Conservation (phyloP, 2,888 invertebrate genomes). For the Conchocele bisecta region DNA sequence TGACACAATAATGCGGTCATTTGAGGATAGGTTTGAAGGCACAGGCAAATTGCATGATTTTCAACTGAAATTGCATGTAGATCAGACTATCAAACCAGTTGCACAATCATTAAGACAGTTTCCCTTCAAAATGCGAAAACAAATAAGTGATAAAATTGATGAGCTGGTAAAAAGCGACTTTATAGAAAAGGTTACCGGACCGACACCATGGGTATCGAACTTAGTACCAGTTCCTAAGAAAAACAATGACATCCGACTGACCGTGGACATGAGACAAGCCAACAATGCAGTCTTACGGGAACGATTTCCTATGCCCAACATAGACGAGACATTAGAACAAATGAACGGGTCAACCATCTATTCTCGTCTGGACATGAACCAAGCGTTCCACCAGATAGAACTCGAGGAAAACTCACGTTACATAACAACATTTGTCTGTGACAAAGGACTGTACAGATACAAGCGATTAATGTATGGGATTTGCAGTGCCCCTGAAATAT, state of each 20-base stretch:
- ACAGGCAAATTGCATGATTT: no score
- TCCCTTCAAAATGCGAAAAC: no score
- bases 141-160: conserved; percentile 1
- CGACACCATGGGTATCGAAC: conserved; percentile 52
- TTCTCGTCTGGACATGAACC: conserved; percentile 12
- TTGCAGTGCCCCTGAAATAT: conserved; percentile 36
- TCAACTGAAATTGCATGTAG: no score
- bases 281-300: conserved; percentile 52
- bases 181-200: conserved; percentile 38
- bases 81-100: no score
- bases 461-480: conserved; percentile 11
- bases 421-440: conserved; percentile 12
- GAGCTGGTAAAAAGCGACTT: conserved; percentile 8
- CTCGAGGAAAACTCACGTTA: neutral
- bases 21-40: no score
- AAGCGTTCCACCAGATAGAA: conserved; percentile 17
- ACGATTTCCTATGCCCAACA: conserved; percentile 39
- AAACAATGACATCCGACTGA: conserved; percentile 47
- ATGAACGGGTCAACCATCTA: conserved; percentile 10
- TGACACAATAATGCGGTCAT: no score
- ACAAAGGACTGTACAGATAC: conserved; percentile 18
- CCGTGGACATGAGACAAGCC: conserved; percentile 54
- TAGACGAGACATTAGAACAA: conserved; percentile 26
- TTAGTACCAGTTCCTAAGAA: conserved; percentile 47
- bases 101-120: no score